phyloP scores from a whole-genome alignment of 2,888 invertebrate genomes.

The Leptinotarsa juncta region DNA sequence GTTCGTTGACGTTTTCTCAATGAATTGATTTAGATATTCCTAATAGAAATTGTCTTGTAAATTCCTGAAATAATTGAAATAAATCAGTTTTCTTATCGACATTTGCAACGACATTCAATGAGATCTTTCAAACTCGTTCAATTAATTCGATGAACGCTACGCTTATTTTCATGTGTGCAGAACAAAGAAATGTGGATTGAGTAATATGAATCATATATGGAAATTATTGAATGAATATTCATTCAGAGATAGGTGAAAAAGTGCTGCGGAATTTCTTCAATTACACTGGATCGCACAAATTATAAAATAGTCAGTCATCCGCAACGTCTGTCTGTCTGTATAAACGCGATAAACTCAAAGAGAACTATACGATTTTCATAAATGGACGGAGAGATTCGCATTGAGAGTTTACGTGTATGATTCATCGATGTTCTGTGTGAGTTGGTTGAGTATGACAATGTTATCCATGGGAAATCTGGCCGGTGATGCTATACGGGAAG shows the following conservation, averaged over 20 bases:
- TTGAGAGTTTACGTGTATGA: too few relatives aligned
- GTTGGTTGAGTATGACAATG: too few relatives aligned
- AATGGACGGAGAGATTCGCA: too few relatives aligned
- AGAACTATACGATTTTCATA: too few relatives aligned
- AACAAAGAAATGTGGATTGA: constrained; percentile 15
- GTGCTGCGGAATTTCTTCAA: background rate
- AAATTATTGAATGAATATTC: constrained; percentile 9
- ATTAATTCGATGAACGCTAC: constrained; percentile 17
- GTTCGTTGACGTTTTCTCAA: constrained; percentile 52
- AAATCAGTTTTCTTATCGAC: constrained; percentile 43
- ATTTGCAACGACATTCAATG: constrained; percentile 20
- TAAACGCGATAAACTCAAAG: too few relatives aligned
- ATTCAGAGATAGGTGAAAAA: background rate
- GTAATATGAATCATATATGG: constrained; percentile 6
- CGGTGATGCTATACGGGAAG: too few relatives aligned
- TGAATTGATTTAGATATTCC: constrained; percentile 48
- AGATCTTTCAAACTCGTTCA: constrained; percentile 32
- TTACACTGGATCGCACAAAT: background rate
- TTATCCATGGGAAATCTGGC: too few relatives aligned
- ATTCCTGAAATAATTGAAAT: constrained; percentile 44
- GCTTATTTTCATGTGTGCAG: background rate
- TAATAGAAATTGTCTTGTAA: constrained; percentile 46
- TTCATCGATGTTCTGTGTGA: too few relatives aligned
- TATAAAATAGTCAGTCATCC: too few relatives aligned
- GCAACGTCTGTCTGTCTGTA: too few relatives aligned